Conservation (phyloP, 2,888 invertebrate genomes). For the Eupeodes luniger region DNA sequence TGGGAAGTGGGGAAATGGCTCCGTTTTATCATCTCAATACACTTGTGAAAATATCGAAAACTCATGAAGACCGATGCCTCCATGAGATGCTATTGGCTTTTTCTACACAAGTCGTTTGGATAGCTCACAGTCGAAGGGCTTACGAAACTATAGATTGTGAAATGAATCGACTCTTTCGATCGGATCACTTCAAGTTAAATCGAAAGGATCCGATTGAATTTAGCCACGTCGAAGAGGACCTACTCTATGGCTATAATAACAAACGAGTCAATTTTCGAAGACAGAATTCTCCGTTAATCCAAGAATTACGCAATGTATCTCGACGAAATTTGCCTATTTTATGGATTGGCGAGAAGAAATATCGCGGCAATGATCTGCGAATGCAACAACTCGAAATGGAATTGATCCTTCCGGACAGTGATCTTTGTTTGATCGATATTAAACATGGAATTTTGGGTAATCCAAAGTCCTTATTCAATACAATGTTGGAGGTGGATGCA, state of each 20-base stretch:
- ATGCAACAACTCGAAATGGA: conserved; percentile 81
- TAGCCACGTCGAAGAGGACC: conserved; percentile 78
- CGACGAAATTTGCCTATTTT: conserved; percentile 80
- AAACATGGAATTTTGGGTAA: conserved; percentile 82
- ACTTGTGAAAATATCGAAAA: conserved; percentile 80
- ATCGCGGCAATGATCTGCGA: conserved; percentile 81
- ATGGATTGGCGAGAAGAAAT: conserved; percentile 83
- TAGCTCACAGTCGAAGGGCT: conserved; percentile 81
- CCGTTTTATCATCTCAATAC: conserved; percentile 80
- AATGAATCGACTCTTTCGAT: conserved; percentile 82
- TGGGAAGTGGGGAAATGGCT: conserved; percentile 80
- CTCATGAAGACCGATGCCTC: conserved; percentile 79
- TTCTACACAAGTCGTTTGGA: conserved; percentile 82
- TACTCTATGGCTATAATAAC: conserved; percentile 81
- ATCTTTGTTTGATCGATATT: conserved; percentile 80
- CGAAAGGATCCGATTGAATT: conserved; percentile 78
- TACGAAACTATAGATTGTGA: conserved; percentile 81
- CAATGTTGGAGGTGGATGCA: conserved; percentile 80
- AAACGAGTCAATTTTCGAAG: conserved; percentile 80
- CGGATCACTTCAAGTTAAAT: conserved; percentile 81
- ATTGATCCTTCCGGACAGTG: conserved; percentile 81
- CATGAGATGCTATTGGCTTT: conserved; percentile 82
- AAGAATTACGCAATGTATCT: conserved; percentile 79
- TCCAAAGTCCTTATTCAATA: conserved; percentile 81
- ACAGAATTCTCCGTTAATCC: conserved; percentile 82